Conservation (phyloP, 1,140 invertebrate genomes). For the Achroia grisella region DNA sequence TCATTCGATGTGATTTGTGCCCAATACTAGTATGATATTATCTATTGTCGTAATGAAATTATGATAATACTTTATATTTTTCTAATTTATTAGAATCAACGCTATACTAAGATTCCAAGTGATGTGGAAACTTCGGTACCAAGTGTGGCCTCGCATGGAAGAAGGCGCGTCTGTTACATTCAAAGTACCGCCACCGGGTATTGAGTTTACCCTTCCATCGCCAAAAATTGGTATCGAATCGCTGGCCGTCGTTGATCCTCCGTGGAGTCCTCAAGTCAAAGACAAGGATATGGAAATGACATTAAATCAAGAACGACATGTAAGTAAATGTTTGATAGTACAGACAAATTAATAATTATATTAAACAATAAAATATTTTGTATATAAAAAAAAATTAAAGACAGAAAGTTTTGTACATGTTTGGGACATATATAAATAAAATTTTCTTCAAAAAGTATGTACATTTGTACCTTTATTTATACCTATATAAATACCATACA, state of each 20-base stretch:
- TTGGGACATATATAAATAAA: no score
- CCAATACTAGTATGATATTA: no score
- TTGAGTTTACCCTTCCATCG: slow-evolving; percentile 98
- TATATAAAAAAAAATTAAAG: no score
- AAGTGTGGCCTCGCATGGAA: slow-evolving; percentile 99
- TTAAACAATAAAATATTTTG: no score
- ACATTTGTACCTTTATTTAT: no score
- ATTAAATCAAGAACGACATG: slow-evolving; percentile 98
- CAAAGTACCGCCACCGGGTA: slow-evolving; percentile 97
- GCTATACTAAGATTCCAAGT: slow-evolving; percentile 87
- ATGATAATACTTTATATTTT: no score
- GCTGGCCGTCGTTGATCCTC: slow-evolving; percentile 96
- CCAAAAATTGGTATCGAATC: slow-evolving; percentile 98
- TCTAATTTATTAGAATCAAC: slow-evolving; percentile 47
- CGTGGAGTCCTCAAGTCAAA: slow-evolving; percentile 98
- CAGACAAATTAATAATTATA: no score
- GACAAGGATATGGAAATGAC: slow-evolving; percentile 99
- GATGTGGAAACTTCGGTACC: slow-evolving; percentile 97
- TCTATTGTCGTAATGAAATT: no score
- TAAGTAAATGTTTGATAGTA: slow-evolving; percentile 72
- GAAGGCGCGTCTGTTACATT: slow-evolving; percentile 95
- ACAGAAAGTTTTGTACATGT: no score
- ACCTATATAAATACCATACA: no score
- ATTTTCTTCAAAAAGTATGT: no score
- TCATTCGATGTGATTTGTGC: no score